These are phyloP conservation scores for Tiliqua scincoides DNA, from an alignment of 2,113 vertebrate species.

Conservation along the genomic window DNA sequence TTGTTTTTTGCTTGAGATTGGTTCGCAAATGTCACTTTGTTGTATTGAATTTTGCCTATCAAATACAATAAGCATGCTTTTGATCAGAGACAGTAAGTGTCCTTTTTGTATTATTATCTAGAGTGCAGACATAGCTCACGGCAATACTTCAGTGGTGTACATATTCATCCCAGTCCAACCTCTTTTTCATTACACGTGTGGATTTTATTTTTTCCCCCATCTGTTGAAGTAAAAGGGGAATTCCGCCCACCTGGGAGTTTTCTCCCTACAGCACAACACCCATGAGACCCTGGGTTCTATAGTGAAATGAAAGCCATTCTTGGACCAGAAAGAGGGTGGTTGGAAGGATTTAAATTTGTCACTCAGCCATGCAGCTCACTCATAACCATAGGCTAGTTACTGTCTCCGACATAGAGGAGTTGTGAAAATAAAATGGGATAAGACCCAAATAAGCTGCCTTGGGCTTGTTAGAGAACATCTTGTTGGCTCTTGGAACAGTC, in stretches of 20 bases:
- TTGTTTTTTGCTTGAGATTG: not conserved
- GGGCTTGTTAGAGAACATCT: no score
- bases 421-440: not conserved
- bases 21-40: slow-evolving; percentile 15
- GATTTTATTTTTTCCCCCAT: not conserved
- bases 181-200: not conserved
- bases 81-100: not conserved
- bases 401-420: not conserved
- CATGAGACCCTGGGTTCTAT: not conserved
- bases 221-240: not conserved
- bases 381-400: no score
- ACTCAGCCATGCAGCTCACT: not conserved
- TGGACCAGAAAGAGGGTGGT: not conserved
- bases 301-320: not conserved
- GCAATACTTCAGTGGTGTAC: not conserved
- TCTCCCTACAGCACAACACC: not conserved
- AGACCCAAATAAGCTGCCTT: not conserved
- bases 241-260: not conserved
- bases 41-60: slow-evolving; percentile 30
- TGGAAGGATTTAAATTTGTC: not conserved
- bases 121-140: not conserved
- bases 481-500: no score
- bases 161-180: not conserved
- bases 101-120: not conserved
- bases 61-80: not conserved